These are phyloP conservation scores for Myiagra hebetior DNA, from an alignment of 2,113 vertebrate genomes.

Conservation along the genomic window DNA sequence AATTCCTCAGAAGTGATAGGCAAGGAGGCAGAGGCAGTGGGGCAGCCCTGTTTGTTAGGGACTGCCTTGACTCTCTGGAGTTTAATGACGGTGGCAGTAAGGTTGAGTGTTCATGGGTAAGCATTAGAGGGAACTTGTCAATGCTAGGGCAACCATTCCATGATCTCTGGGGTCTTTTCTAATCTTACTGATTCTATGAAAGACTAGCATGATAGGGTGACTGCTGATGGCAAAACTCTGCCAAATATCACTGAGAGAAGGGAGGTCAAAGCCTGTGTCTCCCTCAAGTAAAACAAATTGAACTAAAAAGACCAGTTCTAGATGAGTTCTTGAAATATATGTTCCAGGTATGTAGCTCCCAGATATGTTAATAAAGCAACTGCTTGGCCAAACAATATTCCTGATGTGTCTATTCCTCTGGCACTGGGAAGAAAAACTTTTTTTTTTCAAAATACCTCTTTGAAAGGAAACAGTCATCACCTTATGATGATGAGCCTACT, in stretches of 20 bases:
- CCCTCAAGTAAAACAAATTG: neutral
- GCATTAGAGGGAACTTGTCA: neutral
- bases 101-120: neutral
- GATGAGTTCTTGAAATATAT: neutral
- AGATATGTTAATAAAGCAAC: neutral
- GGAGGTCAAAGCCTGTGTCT: neutral
- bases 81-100: neutral
- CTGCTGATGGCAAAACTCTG: neutral
- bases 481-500: constrained; percentile 20
- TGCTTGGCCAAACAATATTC: neutral
- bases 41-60: neutral
- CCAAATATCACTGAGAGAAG: neutral
- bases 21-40: neutral
- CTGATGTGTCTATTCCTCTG: neutral
- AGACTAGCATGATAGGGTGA: neutral
- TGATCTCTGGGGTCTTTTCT: neutral
- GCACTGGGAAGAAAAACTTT: neutral
- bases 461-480: constrained; percentile 10
- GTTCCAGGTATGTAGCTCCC: neutral
- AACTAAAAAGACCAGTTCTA: neutral
- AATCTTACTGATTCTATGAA: neutral
- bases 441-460: neutral
- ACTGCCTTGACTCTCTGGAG: neutral
- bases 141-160: too few species aligned
- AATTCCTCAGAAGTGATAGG: neutral